These are phyloP conservation scores for Diplodus puntazzo DNA, from an alignment of 2,797 vertebrate species.

Conservation along the genomic window DNA sequence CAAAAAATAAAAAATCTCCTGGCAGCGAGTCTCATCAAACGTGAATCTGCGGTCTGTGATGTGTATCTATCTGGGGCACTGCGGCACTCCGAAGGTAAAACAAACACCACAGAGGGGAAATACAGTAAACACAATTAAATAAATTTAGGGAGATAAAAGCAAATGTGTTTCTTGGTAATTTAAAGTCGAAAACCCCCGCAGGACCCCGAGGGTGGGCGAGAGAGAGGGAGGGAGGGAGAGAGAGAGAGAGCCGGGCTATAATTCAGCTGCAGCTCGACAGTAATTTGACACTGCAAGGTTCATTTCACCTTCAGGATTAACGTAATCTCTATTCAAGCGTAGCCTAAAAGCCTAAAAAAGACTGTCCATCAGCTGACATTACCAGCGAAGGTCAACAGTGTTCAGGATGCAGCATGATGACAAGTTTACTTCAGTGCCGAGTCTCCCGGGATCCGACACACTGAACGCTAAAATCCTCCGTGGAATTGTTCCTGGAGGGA, in stretches of 20 bases:
- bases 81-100: conserved; percentile 37
- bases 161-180: conserved; percentile 46
- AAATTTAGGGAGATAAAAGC: conserved; percentile 53
- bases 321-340: conserved; percentile 53
- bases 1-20: neutral
- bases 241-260: neutral
- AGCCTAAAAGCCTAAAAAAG: conserved; percentile 42
- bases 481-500: neutral
- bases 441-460: neutral
- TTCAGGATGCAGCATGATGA: neutral
- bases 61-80: conserved; percentile 36
- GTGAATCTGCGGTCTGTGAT: neutral
- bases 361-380: conserved; percentile 17
- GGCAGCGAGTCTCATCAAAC: neutral
- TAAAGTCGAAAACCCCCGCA: conserved; percentile 30
- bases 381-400: conserved; percentile 31
- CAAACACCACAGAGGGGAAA: conserved; percentile 26
- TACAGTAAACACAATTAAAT: conserved; percentile 52
- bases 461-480: neutral
- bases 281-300: conserved; percentile 65
- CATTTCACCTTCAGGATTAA: conserved; percentile 73
- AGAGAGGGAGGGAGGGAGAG: neutral
- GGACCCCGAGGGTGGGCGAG: conserved; percentile 1
- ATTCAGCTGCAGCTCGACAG: conserved; percentile 38
- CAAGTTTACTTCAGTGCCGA: neutral